A percentile compares a stretch with the other conserved stretches of the same genome.
These are phyloP conservation scores for Pithys albifrons DNA, from an alignment of 2,113 vertebrate species.

Conservation along the genomic window DNA sequence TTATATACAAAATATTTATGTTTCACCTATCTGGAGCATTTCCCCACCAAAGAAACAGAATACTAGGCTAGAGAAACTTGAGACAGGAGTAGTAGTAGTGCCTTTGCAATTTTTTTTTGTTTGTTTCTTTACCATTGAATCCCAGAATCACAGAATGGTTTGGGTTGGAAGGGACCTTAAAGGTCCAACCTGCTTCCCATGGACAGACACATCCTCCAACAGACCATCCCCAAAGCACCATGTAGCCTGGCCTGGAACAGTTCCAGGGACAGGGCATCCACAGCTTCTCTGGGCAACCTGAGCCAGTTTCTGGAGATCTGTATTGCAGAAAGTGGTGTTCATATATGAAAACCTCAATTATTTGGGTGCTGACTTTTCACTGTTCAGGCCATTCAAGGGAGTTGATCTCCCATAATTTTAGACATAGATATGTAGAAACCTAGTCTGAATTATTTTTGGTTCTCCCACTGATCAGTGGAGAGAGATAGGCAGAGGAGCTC, in stretches of 20 bases:
- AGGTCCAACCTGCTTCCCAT: rapidly evolving
- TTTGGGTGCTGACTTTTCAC: neutral
- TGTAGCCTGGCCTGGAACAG: neutral
- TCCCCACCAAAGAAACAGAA: neutral
- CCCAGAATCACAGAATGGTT: neutral
- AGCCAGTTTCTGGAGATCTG: neutral
- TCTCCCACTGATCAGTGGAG: neutral
- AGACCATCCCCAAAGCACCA: neutral
- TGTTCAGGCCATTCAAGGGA: neutral
- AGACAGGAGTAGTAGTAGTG: neutral
- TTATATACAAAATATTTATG: neutral
- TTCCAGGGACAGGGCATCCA: neutral
- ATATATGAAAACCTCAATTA: neutral
- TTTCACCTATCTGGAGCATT: neutral
- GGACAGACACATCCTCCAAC: neutral
- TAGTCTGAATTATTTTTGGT: neutral
- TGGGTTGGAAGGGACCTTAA: neutral
- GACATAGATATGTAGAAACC: neutral
- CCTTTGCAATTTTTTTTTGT: neutral
- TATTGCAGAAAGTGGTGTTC: neutral
- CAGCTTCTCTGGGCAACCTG: neutral
- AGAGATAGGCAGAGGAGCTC: neutral
- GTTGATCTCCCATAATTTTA: neutral
- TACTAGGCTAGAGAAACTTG: neutral
- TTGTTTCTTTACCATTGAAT: neutral